These are phyloP conservation scores for Alethe castanea DNA, from an alignment of 2,113 vertebrate species.

Conservation along the genomic window DNA sequence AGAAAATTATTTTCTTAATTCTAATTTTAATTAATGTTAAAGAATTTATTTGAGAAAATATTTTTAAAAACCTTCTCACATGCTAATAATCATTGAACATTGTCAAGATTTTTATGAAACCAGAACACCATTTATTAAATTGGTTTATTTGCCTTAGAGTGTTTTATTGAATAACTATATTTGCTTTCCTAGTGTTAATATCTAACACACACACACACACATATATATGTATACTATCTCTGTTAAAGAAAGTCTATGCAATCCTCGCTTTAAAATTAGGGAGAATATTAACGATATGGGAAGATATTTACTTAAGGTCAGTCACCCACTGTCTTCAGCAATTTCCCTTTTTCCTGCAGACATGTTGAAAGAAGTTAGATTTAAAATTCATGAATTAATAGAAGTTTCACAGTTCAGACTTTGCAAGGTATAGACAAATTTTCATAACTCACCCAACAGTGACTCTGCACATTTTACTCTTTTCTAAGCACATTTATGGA, in stretches of 20 bases:
- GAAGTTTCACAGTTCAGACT: neutral
- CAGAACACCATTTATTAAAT: neutral
- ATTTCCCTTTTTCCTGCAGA: neutral
- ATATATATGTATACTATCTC: neutral
- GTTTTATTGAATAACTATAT: neutral
- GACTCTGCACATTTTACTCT: neutral
- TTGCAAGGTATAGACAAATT: neutral
- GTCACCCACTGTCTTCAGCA: neutral
- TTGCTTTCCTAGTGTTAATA: too few species aligned
- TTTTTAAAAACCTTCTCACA: neutral
- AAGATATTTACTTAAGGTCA: neutral
- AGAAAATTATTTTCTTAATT: neutral
- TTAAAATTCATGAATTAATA: neutral
- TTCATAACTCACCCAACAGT: neutral
- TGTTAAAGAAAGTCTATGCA: neutral
- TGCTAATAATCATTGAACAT: neutral
- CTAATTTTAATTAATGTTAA: neutral
- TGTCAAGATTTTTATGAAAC: neutral
- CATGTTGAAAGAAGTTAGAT: neutral
- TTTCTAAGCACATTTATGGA: neutral
- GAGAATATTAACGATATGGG: neutral
- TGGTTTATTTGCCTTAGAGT: neutral
- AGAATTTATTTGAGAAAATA: neutral
- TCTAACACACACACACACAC: too few species aligned
- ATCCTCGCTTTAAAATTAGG: neutral